phyloP scores from a whole-genome alignment of 2,113 vertebrate genomes.

The Crotalus tigris region DNA sequence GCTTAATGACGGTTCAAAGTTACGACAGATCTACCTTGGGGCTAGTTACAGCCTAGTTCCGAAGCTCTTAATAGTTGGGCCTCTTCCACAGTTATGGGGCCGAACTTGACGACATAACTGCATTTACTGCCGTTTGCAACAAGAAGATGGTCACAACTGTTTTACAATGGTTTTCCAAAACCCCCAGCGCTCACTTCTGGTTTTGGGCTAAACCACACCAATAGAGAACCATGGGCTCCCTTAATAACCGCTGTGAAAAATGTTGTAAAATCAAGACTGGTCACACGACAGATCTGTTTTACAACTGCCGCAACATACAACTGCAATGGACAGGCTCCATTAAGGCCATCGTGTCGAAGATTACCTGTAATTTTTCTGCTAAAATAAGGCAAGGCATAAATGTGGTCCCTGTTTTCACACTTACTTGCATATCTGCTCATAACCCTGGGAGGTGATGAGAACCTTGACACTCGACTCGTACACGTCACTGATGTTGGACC shows the following conservation, averaged over 20 bases:
- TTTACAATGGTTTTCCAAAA: too few relatives aligned
- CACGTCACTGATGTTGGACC: slow-evolving; percentile 98
- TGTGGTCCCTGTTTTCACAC: slow-evolving; percentile 50
- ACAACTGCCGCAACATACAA: not conserved
- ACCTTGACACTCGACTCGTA: slow-evolving; percentile 98
- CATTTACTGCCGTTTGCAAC: too few relatives aligned
- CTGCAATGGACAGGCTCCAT: not conserved
- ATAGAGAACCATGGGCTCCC: too few relatives aligned
- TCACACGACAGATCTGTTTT: not conserved
- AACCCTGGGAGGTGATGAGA: slow-evolving; percentile 97
- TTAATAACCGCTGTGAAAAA: not conserved
- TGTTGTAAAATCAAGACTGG: not conserved
- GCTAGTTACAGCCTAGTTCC: too few relatives aligned
- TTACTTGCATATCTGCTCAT: slow-evolving; percentile 99
- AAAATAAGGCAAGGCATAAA: not conserved
- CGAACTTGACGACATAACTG: too few relatives aligned
- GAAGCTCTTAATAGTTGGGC: too few relatives aligned
- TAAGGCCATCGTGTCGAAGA: not conserved
- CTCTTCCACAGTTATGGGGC: too few relatives aligned
- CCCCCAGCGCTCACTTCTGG: too few relatives aligned
- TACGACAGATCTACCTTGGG: too few relatives aligned
- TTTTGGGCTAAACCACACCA: too few relatives aligned
- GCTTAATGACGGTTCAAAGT: too few relatives aligned
- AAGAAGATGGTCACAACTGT: too few relatives aligned
- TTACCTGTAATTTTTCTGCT: accelerated